phyloP scores from a whole-genome alignment of 2,797 vertebrate genomes.

The Cottoperca gobio region DNA sequence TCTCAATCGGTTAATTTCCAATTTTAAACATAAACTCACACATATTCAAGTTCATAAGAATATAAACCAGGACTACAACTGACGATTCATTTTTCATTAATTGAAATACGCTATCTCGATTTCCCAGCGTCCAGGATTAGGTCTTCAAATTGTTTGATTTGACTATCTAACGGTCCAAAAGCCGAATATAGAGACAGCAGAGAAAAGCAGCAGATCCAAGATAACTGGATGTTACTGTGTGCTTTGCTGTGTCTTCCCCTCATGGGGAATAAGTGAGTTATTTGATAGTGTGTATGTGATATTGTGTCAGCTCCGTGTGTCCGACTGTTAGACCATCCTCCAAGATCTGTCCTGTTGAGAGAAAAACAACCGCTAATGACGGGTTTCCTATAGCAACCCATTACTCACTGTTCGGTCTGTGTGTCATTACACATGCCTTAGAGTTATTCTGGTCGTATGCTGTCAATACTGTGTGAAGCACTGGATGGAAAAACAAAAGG shows the following conservation, averaged over 20 bases:
- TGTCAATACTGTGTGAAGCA: conserved; percentile 4
- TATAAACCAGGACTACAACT: neutral
- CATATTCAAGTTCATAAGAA: neutral
- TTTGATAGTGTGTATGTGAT: conserved; percentile 12
- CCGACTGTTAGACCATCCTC: conserved; percentile 30
- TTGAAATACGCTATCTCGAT: neutral
- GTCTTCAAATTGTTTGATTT: neutral
- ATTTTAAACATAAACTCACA: neutral
- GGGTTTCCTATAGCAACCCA: conserved; percentile 67
- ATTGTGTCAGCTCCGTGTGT: conserved; percentile 15
- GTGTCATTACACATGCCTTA: conserved; percentile 50
- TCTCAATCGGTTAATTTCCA: neutral
- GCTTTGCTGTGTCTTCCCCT: neutral
- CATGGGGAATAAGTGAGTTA: conserved; percentile 6
- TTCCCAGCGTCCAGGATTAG: neutral
- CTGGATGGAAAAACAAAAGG: neutral
- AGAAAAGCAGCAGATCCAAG: neutral
- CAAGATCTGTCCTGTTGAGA: conserved; percentile 38
- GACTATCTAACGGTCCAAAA: neutral
- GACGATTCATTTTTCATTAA: neutral
- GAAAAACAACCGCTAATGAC: conserved; percentile 71
- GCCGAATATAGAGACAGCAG: neutral
- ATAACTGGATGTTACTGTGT: neutral
- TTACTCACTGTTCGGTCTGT: conserved; percentile 55
- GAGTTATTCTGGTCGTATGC: conserved; percentile 12